Evolutionary conservation across 2,797 vertebrate genomes (phyloP), one percentile per base, ranked within the genome.

Genomic region (Ctenopoma kingsleyae): DNA sequence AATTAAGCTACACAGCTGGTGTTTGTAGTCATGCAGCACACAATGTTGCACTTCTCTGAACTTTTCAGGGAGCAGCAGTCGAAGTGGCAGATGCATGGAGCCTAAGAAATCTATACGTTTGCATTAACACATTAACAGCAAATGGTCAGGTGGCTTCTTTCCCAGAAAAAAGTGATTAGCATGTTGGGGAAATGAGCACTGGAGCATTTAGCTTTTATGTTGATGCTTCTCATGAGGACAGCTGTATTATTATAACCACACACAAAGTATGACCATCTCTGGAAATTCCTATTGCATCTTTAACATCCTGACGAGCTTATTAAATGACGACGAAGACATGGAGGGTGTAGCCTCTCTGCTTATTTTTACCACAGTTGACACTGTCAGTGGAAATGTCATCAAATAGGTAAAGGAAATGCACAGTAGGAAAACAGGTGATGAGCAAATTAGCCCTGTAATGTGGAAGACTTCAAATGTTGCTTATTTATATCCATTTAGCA

Each of bases 1-100:
- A 84, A 83, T 86, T 62, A 80, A 75, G 61, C 55, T 2, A 0
- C 72, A 69, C 80, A 82, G 76, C 63, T 71, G 65, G 74, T 30
- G 19, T 40, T 56, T 67, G 48, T 44, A 44, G 59, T 63, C 70
- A 41, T 49, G 54, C n/a, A 3, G 48, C 35, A 40, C 60, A 53
- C 27, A 8, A 19, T 1, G 53, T 40, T 61, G 56, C 32, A 22
- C 64, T 73, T 51, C 55, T 71, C 36, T 69, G 36, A 84, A 76
- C 71, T 65, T 70, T 61, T 48, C 2, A 0, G 17, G 17, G n/a
- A 3, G n/a, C 0, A 20, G 27, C 11, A 32, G 17, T n/a, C 16
- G 8, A 56, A 12, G 16, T 17, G 48, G 22, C 35, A 49, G 70
- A 72, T 41, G 66, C 47, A 55, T 3, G 25, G 74, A 69, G 69